Conservation (phyloP, 1,140 invertebrate genomes). For the Dinoponera quadriceps region DNA sequence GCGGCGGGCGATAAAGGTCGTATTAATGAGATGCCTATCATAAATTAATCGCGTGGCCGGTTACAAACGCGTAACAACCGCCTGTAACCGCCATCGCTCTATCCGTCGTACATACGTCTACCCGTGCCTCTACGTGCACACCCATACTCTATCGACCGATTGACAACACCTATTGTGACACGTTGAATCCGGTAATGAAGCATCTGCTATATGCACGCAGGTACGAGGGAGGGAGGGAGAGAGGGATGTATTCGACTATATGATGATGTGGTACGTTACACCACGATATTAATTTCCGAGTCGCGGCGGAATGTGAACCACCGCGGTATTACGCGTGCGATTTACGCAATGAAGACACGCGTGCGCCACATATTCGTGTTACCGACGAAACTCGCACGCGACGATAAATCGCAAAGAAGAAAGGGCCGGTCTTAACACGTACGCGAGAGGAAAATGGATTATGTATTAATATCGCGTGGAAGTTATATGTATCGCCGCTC, state of each 20-base stretch:
- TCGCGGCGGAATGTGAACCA: conserved; percentile 10
- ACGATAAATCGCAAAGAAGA: background rate
- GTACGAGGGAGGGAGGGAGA: conserved; percentile 5
- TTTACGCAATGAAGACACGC: conserved; percentile 36
- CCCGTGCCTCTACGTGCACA: background rate
- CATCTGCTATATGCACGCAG: conserved; percentile 11
- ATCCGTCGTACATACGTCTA: background rate
- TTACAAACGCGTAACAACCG: conserved; percentile 5
- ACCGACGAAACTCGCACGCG: background rate
- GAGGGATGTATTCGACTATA: background rate
- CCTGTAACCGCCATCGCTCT: conserved; percentile 15
- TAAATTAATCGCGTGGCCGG: conserved; percentile 33
- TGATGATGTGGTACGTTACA: background rate
- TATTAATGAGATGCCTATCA: conserved; percentile 42
- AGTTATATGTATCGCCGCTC: background rate
- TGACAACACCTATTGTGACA: conserved; percentile 58
- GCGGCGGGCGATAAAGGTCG: conserved; percentile 10
- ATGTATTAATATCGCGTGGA: background rate
- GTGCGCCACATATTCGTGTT: background rate
- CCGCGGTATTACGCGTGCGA: conserved; percentile 29
- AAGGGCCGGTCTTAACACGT: background rate
- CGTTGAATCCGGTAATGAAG: conserved; percentile 58
- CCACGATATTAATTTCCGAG: conserved; percentile 47
- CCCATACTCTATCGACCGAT: conserved; percentile 43
- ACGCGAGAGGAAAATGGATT: no score